Base-by-base conservation (phyloP, 2,888 invertebrate genomes). In the Stenotaenia linearis region DNA sequence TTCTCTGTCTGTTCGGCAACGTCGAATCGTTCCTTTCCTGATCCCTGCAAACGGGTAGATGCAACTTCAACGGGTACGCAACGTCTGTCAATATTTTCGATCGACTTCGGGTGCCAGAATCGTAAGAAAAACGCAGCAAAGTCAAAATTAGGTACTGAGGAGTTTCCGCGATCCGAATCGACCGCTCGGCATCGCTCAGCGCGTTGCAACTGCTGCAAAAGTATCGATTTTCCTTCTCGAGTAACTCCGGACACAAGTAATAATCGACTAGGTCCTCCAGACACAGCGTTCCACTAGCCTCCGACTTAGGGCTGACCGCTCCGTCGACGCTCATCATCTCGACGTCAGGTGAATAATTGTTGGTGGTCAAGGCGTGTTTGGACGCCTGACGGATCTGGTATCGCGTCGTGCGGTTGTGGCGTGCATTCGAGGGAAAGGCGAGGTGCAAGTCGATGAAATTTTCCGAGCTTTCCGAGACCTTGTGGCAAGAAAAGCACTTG, bases 181-280 rank as follows among this genome's bases (percentile, higher is more conserved):
- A 89, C 30, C 92, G 89, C 84, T 92, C 92, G 0, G 94, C 95
- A 84, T 95, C 93, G 56, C 92, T 91, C 15, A 93, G 87, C 15
- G 89, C 89, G 78, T 90, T 90, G 85, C 95, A 96, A 78, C 90
- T 90, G 81, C 91, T 91, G 87, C 95, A 96, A 82, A 90, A 90
- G 85, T 95, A 96, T 86, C 91, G 90, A 85, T 96, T 95, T 78
- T 94, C 94, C 0, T 92, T 95, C 0, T 90, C 90, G 37, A 96
- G 86, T 79, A 90, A 90, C 85, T 96, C 95, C 0, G 92, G 91
- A 23, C 91, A 90, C 82, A 93, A 90, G 85, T 92, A 95, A 84
- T 90, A 93, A n/a, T 82, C 91, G 18, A 95, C 88, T 0, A 95
- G 88, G 82, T 90, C 90, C 85, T 94, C 93, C n/a, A 95, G 91